Evolutionary conservation across 1,140 invertebrate species (phyloP).

Genomic region (Heliconius melpomene): DNA sequence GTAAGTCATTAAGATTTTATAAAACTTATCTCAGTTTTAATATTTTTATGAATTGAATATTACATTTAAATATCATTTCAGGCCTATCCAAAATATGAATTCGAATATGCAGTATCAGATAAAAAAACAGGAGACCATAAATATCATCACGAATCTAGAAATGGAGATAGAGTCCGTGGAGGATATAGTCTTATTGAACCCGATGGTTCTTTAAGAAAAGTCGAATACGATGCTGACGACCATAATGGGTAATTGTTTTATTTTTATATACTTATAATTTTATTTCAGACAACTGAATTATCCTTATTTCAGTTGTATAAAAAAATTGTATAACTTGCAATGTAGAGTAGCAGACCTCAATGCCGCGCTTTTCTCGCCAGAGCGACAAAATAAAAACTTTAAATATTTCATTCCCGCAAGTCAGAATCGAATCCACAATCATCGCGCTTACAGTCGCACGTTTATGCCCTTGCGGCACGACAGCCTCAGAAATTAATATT

Average conservation of each 20-base stretch:
- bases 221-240: slow-evolving; percentile 76
- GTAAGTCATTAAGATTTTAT: slow-evolving; percentile 49
- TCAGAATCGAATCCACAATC: too few relatives aligned
- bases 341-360: too few relatives aligned
- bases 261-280: too few relatives aligned
- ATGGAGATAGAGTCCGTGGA: slow-evolving; percentile 82
- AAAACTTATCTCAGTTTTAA: background rate
- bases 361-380: too few relatives aligned
- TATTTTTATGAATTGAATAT: slow-evolving; percentile 8
- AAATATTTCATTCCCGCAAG: too few relatives aligned
- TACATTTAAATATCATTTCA: slow-evolving; percentile 37
- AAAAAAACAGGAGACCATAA: slow-evolving; percentile 82
- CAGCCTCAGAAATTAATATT: too few relatives aligned
- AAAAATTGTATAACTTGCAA: too few relatives aligned
- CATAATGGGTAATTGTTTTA: slow-evolving; percentile 56
- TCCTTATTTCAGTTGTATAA: too few relatives aligned
- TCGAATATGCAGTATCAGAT: slow-evolving; percentile 81
- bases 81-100: slow-evolving; percentile 81
- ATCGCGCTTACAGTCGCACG: too few relatives aligned
- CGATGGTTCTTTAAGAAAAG: slow-evolving; percentile 84
- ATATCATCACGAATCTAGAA: slow-evolving; percentile 78
- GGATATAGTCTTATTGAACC: slow-evolving; percentile 85
- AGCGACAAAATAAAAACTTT: too few relatives aligned
- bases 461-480: too few relatives aligned
- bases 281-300: too few relatives aligned